phyloP scores from a whole-genome alignment of 2,797 vertebrate species.

The Calcarius lapponicus region DNA sequence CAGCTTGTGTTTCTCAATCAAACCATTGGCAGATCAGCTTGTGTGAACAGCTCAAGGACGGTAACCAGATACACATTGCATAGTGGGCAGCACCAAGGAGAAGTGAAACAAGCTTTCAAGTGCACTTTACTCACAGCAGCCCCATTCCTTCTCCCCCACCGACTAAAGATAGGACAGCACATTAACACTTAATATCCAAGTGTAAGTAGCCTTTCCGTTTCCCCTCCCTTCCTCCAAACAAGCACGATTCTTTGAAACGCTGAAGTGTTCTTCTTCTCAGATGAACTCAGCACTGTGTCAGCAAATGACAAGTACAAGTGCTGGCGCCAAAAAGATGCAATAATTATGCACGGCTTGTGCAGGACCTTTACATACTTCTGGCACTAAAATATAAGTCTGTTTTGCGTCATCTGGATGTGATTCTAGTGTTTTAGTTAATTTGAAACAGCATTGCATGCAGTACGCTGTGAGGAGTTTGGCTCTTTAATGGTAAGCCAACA shows the following conservation, averaged over 20 bases:
- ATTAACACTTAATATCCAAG: neutral
- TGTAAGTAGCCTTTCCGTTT: neutral
- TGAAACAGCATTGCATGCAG: neutral
- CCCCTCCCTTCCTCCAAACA: neutral
- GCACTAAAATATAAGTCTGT: neutral
- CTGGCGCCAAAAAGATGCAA: neutral
- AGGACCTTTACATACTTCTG: neutral
- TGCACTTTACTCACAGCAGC: neutral
- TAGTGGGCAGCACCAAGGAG: neutral
- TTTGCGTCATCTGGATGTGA: slow-evolving; percentile 5
- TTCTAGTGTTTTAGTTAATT: neutral
- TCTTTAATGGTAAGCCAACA: neutral
- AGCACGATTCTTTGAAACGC: neutral
- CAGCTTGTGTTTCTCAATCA: slow-evolving; percentile 37
- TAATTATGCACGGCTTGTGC: neutral
- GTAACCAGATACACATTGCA: neutral
- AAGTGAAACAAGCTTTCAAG: slow-evolving; percentile 57
- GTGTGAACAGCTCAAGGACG: neutral
- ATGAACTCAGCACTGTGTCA: neutral
- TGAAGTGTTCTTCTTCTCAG: neutral
- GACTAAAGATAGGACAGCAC: neutral
- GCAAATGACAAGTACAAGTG: neutral
- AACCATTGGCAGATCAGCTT: neutral
- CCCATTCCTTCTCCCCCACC: neutral
- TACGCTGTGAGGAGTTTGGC: accelerated